Evolutionary conservation across 2,888 invertebrate species (phyloP), one percentile per base, ranked within the genome.

Genomic region (Tetrapedia diversipes): DNA sequence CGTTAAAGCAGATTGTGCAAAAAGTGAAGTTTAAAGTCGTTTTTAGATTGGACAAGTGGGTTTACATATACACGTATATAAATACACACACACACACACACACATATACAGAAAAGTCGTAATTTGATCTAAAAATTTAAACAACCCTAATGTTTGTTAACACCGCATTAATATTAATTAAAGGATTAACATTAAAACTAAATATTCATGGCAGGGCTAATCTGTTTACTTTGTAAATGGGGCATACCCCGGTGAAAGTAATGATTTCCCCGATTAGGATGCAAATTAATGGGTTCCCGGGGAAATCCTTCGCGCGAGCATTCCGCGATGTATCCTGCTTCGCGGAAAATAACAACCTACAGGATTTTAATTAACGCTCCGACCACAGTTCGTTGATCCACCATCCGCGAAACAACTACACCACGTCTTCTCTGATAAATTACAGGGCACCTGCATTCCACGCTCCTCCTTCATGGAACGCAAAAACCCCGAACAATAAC

Each of bases 191-290:
- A 60, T 75, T 65, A 47, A 53, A 60, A 57, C 59, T 60, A 60
- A 73, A 74, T 66, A 75, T 74, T 74, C 75, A 60, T 56, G 54
- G 16, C 29, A 14, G 47, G 19, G 47, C 39, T 75, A 65, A 74
- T 74, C 66, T 59, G 75, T 65, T 75, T 65, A 75, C 66, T 75
- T 74, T 74, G 75, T 66, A 75, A 75, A 75, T 75, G 74, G 59
- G 47, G 27, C 74, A 60, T 65, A 41, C 54, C n/a, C 24, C 27
- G 60, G 53, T 22, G 75, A 74, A 66, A 75, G 74, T 75, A 75
- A 75, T 49, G 74, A 75, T 75, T 75, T 75, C 41, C 75, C 56
- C 75, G 65, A 75, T 75, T 75, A 74, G 66, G 66, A 75, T 75
- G 75, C 75, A 75, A 74, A 75, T 75, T 75, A 75, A 75, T 75